Evolutionary conservation across 2,113 vertebrate species (phyloP).

Genomic region (Phaetusa simplex): DNA sequence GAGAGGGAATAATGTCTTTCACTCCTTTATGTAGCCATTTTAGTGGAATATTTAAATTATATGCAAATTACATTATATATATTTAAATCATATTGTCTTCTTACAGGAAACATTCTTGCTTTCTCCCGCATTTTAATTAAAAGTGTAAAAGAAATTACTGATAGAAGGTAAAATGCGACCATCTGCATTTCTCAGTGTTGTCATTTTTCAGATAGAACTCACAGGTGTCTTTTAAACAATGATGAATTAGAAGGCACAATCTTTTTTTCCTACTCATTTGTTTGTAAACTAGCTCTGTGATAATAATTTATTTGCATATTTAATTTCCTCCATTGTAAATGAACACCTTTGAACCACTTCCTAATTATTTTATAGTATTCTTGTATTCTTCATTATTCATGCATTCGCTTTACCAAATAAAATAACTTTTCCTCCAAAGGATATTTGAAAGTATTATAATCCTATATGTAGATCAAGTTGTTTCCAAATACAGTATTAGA

Average conservation of each 20-base stretch:
- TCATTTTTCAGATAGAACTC: conserved; percentile 63
- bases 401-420: conserved; percentile 73
- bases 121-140: conserved; percentile 21
- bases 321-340: conserved; percentile 78
- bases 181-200: conserved; percentile 66
- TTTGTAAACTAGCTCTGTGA: conserved; percentile 74
- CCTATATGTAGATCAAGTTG: conserved; percentile 19
- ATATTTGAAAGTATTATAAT: conserved; percentile 64
- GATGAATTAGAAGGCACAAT: conserved; percentile 70
- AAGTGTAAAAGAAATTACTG: conserved; percentile 33
- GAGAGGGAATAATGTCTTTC: background rate
- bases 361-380: conserved; percentile 76
- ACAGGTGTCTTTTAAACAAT: conserved; percentile 76
- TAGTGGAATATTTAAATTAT: conserved; percentile 33
- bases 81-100: background rate
- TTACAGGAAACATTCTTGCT: background rate
- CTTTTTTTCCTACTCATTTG: conserved; percentile 66
- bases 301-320: conserved; percentile 80
- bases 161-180: conserved; percentile 53
- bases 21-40: background rate
- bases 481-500: conserved; percentile 23
- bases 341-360: conserved; percentile 71
- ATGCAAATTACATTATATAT: background rate
- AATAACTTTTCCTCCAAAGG: conserved; percentile 65
- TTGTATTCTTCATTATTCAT: conserved; percentile 74